Conservation (phyloP, 2,797 vertebrate species). For the Argentina silus region DNA sequence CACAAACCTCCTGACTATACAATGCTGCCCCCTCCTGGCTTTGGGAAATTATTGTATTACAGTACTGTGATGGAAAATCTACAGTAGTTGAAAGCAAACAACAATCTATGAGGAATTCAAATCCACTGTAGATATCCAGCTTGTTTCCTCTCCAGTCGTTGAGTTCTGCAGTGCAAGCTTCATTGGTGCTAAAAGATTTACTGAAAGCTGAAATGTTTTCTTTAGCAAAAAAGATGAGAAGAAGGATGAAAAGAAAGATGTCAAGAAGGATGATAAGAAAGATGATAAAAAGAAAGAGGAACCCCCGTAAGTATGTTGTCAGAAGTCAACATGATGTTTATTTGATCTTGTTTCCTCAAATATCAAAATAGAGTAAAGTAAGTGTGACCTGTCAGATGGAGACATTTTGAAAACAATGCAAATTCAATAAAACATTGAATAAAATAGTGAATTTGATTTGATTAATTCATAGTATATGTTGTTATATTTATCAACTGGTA, state of each 20-base stretch:
- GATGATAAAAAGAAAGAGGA: slow-evolving; percentile 51
- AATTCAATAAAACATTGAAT: neutral
- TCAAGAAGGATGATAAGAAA: slow-evolving; percentile 55
- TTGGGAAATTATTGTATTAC: neutral
- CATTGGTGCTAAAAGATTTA: neutral
- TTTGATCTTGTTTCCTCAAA: neutral
- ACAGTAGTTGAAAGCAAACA: neutral
- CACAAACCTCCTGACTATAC: neutral
- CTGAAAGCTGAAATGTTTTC: slow-evolving; percentile 7
- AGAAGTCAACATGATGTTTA: neutral
- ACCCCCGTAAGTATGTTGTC: slow-evolving; percentile 60
- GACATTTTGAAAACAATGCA: neutral
- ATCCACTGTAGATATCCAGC: neutral
- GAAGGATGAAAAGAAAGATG: slow-evolving; percentile 53
- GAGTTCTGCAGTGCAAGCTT: neutral
- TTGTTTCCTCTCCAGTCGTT: neutral
- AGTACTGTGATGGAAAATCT: neutral
- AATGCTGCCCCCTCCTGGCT: neutral
- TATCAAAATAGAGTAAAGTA: neutral
- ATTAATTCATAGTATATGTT: neutral
- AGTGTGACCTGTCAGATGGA: neutral
- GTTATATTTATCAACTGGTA: neutral
- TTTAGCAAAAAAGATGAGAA: slow-evolving; percentile 70
- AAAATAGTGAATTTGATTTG: neutral
- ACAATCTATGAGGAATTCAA: neutral